Conservation (phyloP, 2,888 invertebrate species). For the Oligia latruncula region DNA sequence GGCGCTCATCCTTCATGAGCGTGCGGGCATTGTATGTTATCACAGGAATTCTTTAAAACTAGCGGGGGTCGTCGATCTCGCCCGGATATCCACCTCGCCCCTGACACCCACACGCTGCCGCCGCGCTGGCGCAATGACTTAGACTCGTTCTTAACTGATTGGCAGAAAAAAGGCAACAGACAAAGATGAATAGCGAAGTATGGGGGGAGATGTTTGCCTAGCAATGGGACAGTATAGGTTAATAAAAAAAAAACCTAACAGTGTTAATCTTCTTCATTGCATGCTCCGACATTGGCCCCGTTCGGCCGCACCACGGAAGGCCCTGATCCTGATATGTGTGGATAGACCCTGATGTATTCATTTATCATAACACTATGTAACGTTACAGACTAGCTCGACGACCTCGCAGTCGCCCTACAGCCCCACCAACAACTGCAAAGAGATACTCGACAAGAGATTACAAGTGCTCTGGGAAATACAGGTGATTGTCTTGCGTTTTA, state of each 20-base stretch:
- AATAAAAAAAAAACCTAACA: too few relatives aligned
- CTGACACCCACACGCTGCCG: neutral
- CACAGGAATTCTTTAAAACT: neutral
- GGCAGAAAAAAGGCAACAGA: neutral
- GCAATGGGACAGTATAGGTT: too few relatives aligned
- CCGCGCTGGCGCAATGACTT: too few relatives aligned
- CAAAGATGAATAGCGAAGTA: neutral
- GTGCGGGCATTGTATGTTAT: neutral
- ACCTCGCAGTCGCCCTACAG: constrained; percentile 91
- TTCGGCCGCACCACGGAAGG: neutral
- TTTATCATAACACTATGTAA: neutral
- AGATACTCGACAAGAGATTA: constrained; percentile 94
- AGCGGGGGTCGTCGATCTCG: neutral
- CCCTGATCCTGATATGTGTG: neutral
- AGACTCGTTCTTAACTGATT: neutral
- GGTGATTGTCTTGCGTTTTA: constrained; percentile 76
- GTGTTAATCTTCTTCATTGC: too few relatives aligned
- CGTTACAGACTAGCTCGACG: constrained; percentile 94
- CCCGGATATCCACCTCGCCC: neutral
- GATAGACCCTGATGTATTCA: neutral
- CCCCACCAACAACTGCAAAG: constrained; percentile 94
- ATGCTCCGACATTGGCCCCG: neutral
- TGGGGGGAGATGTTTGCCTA: neutral
- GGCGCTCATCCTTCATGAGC: neutral
- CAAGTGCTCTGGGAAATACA: constrained; percentile 97